Conservation (phyloP, 2,797 vertebrate genomes). For the Coilia nasus region DNA sequence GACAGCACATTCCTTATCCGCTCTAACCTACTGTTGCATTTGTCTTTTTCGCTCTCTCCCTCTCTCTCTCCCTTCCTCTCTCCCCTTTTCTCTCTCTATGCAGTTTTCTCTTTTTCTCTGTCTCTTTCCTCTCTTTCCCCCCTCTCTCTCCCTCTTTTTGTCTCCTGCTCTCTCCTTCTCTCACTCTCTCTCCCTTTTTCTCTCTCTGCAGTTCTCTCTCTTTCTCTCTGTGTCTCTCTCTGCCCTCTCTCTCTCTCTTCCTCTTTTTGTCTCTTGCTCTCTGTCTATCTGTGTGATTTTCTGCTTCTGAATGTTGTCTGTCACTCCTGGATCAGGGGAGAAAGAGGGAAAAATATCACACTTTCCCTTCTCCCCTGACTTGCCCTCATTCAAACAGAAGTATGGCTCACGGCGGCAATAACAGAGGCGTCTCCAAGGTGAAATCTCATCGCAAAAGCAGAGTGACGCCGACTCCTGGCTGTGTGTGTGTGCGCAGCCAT, state of each 20-base stretch:
- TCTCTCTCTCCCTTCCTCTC: constrained; percentile 21
- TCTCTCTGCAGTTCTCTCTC: too few relatives aligned
- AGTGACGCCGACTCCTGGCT: neutral
- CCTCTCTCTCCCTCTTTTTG: constrained; percentile 13
- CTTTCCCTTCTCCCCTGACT: neutral
- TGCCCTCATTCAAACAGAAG: neutral
- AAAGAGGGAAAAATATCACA: neutral
- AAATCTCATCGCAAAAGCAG: constrained; percentile 19
- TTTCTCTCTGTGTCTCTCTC: too few relatives aligned
- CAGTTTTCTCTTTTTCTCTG: too few relatives aligned
- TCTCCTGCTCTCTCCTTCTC: too few relatives aligned
- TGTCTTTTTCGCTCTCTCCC: constrained; percentile 24
- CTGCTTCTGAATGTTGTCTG: constrained; percentile 11
- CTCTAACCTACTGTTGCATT: constrained; percentile 18
- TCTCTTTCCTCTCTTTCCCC: constrained; percentile 16
- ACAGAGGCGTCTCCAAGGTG: neutral
- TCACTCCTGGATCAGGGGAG: neutral
- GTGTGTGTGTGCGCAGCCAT: neutral
- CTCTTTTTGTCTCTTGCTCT: neutral
- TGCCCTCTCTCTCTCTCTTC: constrained; percentile 33
- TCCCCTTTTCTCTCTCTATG: constrained; percentile 24
- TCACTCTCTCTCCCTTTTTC: too few relatives aligned
- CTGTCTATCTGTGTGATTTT: neutral
- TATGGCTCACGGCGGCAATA: neutral
- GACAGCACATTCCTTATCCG: constrained; percentile 66